phyloP scores from a whole-genome alignment of 2,888 invertebrate species.

The Dasysyrphus tricinctus region DNA sequence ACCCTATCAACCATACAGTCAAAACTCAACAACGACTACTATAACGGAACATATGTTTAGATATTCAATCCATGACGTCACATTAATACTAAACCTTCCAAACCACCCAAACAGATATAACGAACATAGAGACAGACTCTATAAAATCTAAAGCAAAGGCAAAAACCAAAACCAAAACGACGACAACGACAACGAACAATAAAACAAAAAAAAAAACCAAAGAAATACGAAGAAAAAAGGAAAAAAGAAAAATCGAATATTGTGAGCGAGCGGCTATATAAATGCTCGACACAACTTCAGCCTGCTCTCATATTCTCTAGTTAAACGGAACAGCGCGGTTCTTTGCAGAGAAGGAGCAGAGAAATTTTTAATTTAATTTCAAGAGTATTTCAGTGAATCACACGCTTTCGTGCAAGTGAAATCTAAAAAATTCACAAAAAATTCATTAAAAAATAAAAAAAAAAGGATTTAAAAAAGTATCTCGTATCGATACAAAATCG shows the following conservation, averaged over 20 bases:
- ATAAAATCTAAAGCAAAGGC: constrained; percentile 26
- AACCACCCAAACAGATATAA: constrained; percentile 28
- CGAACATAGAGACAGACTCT: not conserved
- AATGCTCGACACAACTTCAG: constrained; percentile 61
- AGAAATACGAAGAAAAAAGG: not conserved
- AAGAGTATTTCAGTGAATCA: constrained; percentile 66
- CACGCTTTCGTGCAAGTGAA: constrained; percentile 72
- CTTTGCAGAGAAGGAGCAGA: constrained; percentile 61
- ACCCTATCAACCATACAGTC: not conserved
- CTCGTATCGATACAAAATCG: constrained; percentile 12
- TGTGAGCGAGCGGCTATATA: constrained; percentile 68
- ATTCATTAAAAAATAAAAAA: not conserved
- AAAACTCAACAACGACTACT: constrained; percentile 19
- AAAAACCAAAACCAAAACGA: constrained; percentile 32
- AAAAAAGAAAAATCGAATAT: constrained; percentile 47
- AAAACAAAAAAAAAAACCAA: not conserved
- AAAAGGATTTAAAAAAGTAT: constrained; percentile 1
- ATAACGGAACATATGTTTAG: constrained; percentile 72
- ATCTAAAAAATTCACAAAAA: constrained; percentile 31
- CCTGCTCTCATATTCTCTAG: constrained; percentile 76
- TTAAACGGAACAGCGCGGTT: constrained; percentile 74
- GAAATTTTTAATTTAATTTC: constrained; percentile 41
- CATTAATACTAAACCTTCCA: constrained; percentile 41
- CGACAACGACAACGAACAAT: not conserved
- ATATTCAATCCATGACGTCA: constrained; percentile 66